Evolutionary conservation across 2,113 vertebrate species (phyloP).

Genomic region (Gulo gulo): DNA sequence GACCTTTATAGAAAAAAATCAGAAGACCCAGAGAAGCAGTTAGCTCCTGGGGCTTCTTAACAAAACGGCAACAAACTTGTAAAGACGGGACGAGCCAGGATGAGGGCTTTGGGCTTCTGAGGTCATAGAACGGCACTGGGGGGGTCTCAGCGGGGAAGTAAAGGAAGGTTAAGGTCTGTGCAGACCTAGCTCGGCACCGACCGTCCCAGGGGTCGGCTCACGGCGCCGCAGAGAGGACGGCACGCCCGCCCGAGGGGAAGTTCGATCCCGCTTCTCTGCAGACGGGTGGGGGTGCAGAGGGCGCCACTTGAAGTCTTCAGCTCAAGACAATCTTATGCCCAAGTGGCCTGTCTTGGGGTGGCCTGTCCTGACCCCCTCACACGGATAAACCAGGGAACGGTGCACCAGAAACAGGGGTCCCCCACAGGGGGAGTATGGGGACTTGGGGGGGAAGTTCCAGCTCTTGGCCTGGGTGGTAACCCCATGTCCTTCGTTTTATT

Average conservation of each 20-base stretch:
- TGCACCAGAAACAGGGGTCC: rapidly evolving
- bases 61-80: not conserved
- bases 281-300: not conserved
- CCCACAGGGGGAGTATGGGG: rapidly evolving
- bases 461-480: not conserved
- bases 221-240: rapidly evolving
- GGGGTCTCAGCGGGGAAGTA: not conserved
- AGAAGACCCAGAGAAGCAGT: not conserved
- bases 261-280: rapidly evolving
- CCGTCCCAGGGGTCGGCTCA: not conserved
- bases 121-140: not conserved
- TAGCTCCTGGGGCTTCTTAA: too few relatives aligned
- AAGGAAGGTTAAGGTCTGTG: rapidly evolving
- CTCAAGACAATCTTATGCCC: not conserved
- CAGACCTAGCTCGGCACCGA: rapidly evolving
- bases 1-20: not conserved
- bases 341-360: not conserved
- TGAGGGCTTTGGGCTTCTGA: not conserved
- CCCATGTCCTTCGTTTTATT: rapidly evolving
- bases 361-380: too few relatives aligned
- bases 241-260: rapidly evolving
- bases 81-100: not conserved
- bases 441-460: rapidly evolving
- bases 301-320: not conserved
- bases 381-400: rapidly evolving